Conservation (phyloP, 2,888 invertebrate species). For the Elmis aenea region DNA sequence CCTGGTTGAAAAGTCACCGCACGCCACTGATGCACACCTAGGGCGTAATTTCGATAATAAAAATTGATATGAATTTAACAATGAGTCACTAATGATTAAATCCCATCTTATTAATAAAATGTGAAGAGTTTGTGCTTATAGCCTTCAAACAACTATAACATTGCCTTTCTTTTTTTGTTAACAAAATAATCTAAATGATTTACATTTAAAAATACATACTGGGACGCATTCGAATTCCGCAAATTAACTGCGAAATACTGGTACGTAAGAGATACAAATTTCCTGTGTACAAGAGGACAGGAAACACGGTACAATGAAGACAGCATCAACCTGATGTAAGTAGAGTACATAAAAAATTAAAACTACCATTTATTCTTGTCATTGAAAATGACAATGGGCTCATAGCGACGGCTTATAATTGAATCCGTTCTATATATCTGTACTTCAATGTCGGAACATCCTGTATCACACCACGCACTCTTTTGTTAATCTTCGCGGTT, state of each 20-base stretch:
- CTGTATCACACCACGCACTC: no score
- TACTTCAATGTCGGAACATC: not conserved
- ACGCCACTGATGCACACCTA: no score
- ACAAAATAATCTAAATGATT: no score
- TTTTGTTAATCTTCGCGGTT: no score
- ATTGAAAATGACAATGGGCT: constrained; percentile 33
- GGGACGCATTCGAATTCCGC: not conserved
- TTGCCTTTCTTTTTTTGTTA: no score
- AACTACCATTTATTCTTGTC: constrained; percentile 27
- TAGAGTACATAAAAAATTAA: constrained; percentile 28
- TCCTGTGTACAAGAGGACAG: constrained; percentile 37
- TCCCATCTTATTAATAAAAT: no score
- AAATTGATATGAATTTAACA: no score
- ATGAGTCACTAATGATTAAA: no score
- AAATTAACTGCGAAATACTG: constrained; percentile 12
- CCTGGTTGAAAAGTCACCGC: no score
- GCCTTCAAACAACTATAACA: no score
- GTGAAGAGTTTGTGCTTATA: no score
- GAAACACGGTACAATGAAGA: constrained; percentile 43
- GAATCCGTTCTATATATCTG: not conserved
- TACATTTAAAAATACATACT: not conserved
- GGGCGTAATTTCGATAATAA: no score
- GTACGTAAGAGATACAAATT: constrained; percentile 42
- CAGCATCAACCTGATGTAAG: constrained; percentile 38
- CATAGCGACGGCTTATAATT: not conserved